These are phyloP conservation scores for Mercenaria mercenaria DNA, from an alignment of 1,140 invertebrate species.

Conservation along the genomic window DNA sequence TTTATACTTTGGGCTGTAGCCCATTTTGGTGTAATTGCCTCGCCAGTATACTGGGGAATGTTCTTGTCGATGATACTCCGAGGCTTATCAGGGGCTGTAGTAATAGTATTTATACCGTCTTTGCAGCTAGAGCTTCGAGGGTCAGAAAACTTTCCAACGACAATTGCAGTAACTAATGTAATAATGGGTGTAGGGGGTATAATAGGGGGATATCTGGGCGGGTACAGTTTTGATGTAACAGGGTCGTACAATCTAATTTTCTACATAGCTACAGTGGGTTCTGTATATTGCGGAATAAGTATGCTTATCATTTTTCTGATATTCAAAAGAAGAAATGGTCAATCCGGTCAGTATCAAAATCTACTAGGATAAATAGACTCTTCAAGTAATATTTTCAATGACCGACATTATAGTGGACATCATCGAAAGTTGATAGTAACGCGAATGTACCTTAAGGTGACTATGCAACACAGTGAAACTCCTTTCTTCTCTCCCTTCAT, in stretches of 20 bases:
- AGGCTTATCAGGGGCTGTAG: neutral
- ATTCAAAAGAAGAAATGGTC: neutral
- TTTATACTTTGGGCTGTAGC: slow-evolving; percentile 28
- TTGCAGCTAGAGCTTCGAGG: slow-evolving; percentile 31
- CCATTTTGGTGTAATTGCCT: neutral
- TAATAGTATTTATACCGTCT: neutral
- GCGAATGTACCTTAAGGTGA: too few relatives aligned
- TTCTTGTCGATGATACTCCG: slow-evolving; percentile 30
- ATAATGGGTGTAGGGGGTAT: neutral
- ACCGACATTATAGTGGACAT: too few relatives aligned
- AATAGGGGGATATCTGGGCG: slow-evolving; percentile 4
- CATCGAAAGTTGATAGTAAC: too few relatives aligned
- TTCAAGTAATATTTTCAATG: too few relatives aligned
- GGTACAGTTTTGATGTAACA: slow-evolving; percentile 28
- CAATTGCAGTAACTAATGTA: neutral
- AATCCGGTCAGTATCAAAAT: neutral
- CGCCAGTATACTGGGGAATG: neutral
- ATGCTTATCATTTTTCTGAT: neutral
- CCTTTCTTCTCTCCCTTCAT: too few relatives aligned
- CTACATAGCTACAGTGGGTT: slow-evolving; percentile 4
- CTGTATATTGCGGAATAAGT: neutral
- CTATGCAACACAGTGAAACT: too few relatives aligned
- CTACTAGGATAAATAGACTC: neutral
- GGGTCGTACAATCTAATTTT: slow-evolving; percentile 46
- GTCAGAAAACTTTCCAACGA: neutral